Evolutionary conservation across 2,797 vertebrate genomes (phyloP).

Genomic region (Alfaro cultratus): DNA sequence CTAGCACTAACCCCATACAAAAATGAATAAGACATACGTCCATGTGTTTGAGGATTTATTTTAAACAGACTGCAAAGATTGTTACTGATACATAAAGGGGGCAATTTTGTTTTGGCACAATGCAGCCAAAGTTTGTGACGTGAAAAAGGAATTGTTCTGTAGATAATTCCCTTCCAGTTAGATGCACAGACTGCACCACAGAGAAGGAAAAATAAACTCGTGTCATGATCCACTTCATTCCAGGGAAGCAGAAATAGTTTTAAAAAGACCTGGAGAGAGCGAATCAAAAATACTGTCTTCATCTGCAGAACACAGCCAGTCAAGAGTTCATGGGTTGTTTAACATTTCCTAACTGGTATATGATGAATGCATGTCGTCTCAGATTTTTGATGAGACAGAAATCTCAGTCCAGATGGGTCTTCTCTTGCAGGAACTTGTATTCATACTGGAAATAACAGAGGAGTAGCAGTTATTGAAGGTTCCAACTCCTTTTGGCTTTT

Average conservation of each 20-base stretch:
- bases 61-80: background rate
- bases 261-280: background rate
- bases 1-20: background rate
- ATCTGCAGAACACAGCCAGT: slow-evolving; percentile 13
- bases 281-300: slow-evolving; percentile 50
- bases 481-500: background rate
- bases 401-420: slow-evolving; percentile 90
- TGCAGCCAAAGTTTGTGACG: slow-evolving; percentile 50
- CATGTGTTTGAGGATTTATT: background rate
- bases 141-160: slow-evolving; percentile 11
- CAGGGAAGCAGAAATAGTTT: slow-evolving; percentile 5
- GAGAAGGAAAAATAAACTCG: slow-evolving; percentile 52
- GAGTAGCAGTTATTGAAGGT: background rate
- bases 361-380: background rate
- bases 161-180: slow-evolving; percentile 38
- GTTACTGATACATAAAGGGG: background rate
- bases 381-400: slow-evolving; percentile 37
- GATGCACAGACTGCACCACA: slow-evolving; percentile 50
- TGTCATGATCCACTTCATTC: slow-evolving; percentile 37
- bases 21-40: background rate
- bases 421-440: slow-evolving; percentile 89
- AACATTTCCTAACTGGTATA: background rate
- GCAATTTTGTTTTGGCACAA: slow-evolving; percentile 63
- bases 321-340: slow-evolving; percentile 8
- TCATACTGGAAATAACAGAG: slow-evolving; percentile 84